phyloP scores from a whole-genome alignment of 2,113 vertebrate genomes.

The Pedetes capensis region DNA sequence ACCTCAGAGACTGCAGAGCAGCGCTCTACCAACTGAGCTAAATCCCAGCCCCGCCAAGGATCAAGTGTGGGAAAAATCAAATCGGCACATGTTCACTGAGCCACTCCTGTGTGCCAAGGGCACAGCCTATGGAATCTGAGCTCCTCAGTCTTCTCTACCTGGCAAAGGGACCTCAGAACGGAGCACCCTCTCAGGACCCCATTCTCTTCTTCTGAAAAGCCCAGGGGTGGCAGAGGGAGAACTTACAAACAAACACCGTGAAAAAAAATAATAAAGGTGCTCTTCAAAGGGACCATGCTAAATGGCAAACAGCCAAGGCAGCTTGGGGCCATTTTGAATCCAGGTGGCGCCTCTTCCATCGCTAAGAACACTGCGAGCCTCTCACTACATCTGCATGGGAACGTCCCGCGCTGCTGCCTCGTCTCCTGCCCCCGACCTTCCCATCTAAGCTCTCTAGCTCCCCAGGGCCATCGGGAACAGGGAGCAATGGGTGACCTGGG shows the following conservation, averaged over 20 bases:
- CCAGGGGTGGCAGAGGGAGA: neutral
- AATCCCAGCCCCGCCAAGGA: no score
- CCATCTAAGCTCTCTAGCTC: neutral
- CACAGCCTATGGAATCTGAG: neutral
- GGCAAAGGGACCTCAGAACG: neutral
- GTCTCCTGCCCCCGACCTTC: neutral
- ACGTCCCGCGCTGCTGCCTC: fast-evolving
- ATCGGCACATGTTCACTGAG: neutral
- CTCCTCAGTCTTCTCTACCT: fast-evolving
- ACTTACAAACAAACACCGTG: neutral
- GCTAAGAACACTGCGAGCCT: neutral
- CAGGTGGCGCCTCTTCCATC: neutral
- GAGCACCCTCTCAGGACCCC: no score
- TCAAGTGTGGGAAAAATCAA: neutral
- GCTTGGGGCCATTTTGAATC: neutral
- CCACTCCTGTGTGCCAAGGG: neutral
- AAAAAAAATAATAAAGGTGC: neutral
- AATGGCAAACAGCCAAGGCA: neutral
- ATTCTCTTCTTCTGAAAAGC: neutral
- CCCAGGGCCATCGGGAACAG: fast-evolving
- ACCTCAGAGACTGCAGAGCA: no score
- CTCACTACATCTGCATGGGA: neutral
- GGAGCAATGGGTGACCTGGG: no score
- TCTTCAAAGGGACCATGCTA: neutral
- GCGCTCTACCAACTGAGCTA: no score